These are phyloP conservation scores for Battus philenor DNA, from an alignment of 1,140 invertebrate genomes.

Conservation along the genomic window DNA sequence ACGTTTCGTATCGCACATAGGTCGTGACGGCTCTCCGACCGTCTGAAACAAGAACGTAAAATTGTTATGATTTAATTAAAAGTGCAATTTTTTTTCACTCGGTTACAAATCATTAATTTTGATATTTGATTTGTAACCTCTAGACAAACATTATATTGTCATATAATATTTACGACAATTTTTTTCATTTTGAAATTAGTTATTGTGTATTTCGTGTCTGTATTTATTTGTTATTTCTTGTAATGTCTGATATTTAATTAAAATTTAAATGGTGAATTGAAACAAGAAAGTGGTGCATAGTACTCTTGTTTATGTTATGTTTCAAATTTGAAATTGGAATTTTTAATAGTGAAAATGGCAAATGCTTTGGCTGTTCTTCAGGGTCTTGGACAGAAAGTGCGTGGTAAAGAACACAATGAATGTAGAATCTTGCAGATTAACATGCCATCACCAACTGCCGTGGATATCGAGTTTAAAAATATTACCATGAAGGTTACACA, in stretches of 20 bases:
- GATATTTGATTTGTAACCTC: too few species aligned
- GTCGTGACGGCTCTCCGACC: not conserved
- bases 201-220: not conserved
- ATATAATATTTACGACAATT: not conserved
- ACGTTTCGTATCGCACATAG: slow-evolving; percentile 22
- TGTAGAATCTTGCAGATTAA: slow-evolving; percentile 46
- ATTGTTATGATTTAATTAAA: not conserved
- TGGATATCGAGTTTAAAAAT: slow-evolving; percentile 56
- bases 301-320: not conserved
- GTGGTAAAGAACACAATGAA: slow-evolving; percentile 35
- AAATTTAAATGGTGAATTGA: not conserved
- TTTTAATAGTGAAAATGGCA: slow-evolving; percentile 33
- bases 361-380: slow-evolving; percentile 38
- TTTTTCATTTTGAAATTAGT: not conserved
- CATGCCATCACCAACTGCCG: slow-evolving; percentile 39
- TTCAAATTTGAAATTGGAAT: not conserved
- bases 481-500: slow-evolving; percentile 39
- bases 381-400: slow-evolving; percentile 39
- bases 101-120: not conserved
- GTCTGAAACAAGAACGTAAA: not conserved
- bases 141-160: too few species aligned
- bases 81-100: not conserved
- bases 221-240: not conserved
- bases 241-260: not conserved
- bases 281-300: too few species aligned